phyloP scores from a whole-genome alignment of 2,888 invertebrate genomes.

The Tenthredo amoena region DNA sequence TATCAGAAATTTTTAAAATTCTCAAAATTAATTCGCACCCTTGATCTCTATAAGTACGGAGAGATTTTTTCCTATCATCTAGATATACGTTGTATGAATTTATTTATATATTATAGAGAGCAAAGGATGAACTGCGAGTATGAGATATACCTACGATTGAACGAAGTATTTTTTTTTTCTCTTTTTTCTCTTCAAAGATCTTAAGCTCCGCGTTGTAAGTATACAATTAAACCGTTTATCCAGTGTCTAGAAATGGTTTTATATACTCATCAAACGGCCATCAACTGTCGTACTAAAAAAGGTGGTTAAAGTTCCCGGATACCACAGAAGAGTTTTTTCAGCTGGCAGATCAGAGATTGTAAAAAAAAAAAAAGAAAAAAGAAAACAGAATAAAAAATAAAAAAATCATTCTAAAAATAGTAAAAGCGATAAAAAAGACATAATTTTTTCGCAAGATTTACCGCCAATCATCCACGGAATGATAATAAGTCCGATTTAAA shows the following conservation, averaged over 20 bases:
- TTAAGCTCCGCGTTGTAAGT: background rate
- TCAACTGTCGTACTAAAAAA: constrained; percentile 23
- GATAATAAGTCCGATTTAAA: background rate
- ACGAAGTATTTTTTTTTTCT: background rate
- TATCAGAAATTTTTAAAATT: too few relatives aligned
- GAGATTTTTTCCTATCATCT: background rate
- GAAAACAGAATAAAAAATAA: too few relatives aligned
- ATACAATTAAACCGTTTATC: background rate
- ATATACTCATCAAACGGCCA: background rate
- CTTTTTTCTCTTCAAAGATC: background rate
- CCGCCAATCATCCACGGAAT: background rate
- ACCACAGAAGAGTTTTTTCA: constrained; percentile 1
- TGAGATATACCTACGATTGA: background rate
- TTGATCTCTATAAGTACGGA: background rate
- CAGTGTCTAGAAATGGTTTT: constrained; percentile 13
- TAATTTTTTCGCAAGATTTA: background rate
- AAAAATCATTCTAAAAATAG: background rate
- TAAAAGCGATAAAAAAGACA: background rate
- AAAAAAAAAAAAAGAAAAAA: background rate
- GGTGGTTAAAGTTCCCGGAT: background rate
- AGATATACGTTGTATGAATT: background rate
- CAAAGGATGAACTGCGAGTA: background rate
- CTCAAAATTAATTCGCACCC: background rate
- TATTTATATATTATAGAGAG: background rate
- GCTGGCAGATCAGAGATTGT: background rate